Conservation (phyloP, 2,888 invertebrate species). For the Heliconius charithonia region DNA sequence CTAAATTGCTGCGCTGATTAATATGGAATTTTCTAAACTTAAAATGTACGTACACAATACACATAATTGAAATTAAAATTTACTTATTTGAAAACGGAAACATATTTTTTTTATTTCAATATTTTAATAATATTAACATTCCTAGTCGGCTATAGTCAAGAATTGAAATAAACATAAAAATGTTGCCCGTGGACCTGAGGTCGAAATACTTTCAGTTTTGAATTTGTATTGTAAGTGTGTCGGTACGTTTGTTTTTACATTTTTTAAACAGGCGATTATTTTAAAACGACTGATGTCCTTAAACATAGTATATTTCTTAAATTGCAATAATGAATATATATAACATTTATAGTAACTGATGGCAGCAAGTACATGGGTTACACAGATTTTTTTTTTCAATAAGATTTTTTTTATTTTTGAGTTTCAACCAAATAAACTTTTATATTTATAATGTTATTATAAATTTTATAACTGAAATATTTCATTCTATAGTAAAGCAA, state of each 20-base stretch:
- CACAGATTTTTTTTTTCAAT: neutral
- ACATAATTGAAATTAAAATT: neutral
- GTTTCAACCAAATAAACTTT: no score
- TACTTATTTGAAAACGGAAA: neutral
- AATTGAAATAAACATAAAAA: neutral
- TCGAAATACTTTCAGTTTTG: conserved; percentile 8
- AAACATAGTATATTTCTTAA: neutral
- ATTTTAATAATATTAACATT: neutral
- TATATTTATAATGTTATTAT: no score
- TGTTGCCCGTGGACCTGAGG: neutral
- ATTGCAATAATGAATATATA: no score
- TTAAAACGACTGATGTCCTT: neutral
- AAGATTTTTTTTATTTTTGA: neutral
- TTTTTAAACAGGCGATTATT: neutral
- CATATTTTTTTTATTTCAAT: neutral
- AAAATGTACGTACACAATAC: neutral
- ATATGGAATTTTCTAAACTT: neutral
- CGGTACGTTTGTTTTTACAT: neutral
- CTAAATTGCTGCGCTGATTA: neutral
- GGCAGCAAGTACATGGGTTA: neutral
- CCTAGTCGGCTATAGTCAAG: neutral
- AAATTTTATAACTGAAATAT: neutral
- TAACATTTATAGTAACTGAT: no score
- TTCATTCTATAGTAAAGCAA: neutral
- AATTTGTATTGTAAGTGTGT: neutral